Base-by-base conservation (phyloP, 92 coral and sea anemone genomes). In the Phenganax subtilis region DNA sequence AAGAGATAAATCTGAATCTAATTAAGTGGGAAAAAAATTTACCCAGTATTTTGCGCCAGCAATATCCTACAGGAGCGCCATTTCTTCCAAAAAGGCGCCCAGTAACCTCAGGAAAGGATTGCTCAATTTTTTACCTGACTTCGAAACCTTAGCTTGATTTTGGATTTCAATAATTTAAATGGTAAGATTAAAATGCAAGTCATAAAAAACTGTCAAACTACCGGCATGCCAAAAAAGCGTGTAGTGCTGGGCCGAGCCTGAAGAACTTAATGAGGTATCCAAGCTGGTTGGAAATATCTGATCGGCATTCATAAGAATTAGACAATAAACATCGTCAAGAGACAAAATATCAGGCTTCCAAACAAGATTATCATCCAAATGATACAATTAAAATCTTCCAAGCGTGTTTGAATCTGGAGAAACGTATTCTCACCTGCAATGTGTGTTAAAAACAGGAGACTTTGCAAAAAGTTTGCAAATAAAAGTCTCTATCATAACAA, bases 401-500 rank as follows among this genome's bases (percentile, higher is more conserved):
- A 37, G 64, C 52, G 8, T 83, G 81, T 75, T 72, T 54, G 44
- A 53, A 9, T 72, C 72, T 75, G 86, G 71, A 44, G 86, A 73
- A 47, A 74, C 47, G 25, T 83, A 83, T 65, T 73, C 86, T 14
- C 62, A 74, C 29, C 65, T 14, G 82, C 62, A 12, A 47, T 44
- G 30, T 57, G 12, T 83, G 86, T 75, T 56, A 58, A 27, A 83
- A 75, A 75, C 53, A 8, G 86, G 86, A 54, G 81, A 83, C 54
- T 59, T 83, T 17, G 71, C 59, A 28, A 73, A 68, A 72, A n/a
- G 71, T 83, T 17, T 83, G 86, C 55, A 73, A 63, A 64, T 83
- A 81, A 6, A 75, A 83, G 59, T 3, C 56, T 47, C 63, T 17
- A 57, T n/a, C n/a, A n/a, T 52, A 68, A 68, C 84, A 64, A 15